A percentile compares a stretch with the other conserved stretches of the same genome.
Evolutionary conservation across 35 echinoderm and acorn worm species (phyloP).

Genomic region (Anneissia japonica): DNA sequence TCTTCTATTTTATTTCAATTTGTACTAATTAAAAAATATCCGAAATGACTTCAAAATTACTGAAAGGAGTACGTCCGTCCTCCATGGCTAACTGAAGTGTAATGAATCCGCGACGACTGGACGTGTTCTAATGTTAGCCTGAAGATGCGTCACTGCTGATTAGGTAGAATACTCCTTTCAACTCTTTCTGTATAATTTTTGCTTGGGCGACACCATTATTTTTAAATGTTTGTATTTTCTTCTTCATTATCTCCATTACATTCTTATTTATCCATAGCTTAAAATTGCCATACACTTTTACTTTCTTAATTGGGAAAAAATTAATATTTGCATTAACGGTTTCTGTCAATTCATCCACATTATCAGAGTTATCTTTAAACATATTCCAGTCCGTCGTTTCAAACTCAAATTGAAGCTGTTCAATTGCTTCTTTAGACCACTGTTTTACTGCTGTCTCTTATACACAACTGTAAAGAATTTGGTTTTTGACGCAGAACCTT

Average conservation of each 20-base stretch:
- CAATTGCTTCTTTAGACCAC: constrained; percentile 21
- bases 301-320: constrained; percentile 38
- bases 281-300: constrained; percentile 44
- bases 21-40: too few species aligned
- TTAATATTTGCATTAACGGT: constrained; percentile 30
- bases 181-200: constrained; percentile 31
- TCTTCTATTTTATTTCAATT: too few species aligned
- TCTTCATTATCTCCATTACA: constrained; percentile 43
- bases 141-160: too few species aligned
- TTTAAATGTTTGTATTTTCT: constrained; percentile 33
- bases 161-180: too few species aligned
- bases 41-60: too few species aligned
- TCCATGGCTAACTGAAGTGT: too few species aligned
- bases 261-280: constrained; percentile 51
- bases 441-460: background rate
- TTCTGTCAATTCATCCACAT: constrained; percentile 32
- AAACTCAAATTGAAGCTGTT: constrained; percentile 11
- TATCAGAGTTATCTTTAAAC: constrained; percentile 17
- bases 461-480: constrained; percentile 15
- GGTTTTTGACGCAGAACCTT: constrained; percentile 27
- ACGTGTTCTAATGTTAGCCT: too few species aligned
- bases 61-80: too few species aligned
- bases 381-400: constrained; percentile 34
- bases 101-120: too few species aligned
- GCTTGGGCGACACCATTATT: constrained; percentile 12